Evolutionary conservation across 2,888 invertebrate genomes (phyloP).

Genomic region (Sussaba pulchella): DNA sequence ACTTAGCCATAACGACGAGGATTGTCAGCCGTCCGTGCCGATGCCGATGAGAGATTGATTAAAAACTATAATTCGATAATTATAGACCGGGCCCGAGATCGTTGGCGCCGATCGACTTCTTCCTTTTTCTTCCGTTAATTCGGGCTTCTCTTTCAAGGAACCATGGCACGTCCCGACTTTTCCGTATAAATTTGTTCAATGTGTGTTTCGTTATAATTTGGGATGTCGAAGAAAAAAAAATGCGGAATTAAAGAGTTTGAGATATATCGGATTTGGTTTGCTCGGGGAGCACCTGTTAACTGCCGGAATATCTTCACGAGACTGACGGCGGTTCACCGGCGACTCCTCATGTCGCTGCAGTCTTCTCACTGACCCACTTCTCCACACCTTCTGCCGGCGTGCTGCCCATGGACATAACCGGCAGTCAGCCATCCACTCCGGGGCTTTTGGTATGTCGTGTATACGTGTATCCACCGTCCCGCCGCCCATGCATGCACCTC

Average conservation of each 20-base stretch:
- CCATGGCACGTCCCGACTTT: slow-evolving; percentile 55
- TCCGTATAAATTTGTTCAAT: slow-evolving; percentile 39
- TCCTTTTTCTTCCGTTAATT: slow-evolving; percentile 27
- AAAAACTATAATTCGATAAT: slow-evolving; percentile 40
- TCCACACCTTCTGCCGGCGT: slow-evolving; percentile 64
- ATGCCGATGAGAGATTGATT: slow-evolving; percentile 11
- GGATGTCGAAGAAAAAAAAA: background rate
- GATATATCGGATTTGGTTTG: slow-evolving; percentile 48
- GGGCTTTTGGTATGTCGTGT: slow-evolving; percentile 21
- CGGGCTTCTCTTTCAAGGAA: slow-evolving; percentile 50
- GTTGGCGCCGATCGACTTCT: slow-evolving; percentile 20
- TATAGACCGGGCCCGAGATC: slow-evolving; percentile 33
- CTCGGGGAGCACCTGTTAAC: slow-evolving; percentile 81
- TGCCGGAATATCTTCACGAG: slow-evolving; percentile 83
- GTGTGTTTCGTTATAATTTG: background rate
- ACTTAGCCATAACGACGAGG: slow-evolving; percentile 47
- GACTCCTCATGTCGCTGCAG: slow-evolving; percentile 81
- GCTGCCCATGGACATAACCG: slow-evolving; percentile 51
- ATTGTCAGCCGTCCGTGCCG: slow-evolving; percentile 19
- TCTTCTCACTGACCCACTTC: slow-evolving; percentile 83
- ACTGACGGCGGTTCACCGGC: slow-evolving; percentile 81
- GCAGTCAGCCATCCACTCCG: slow-evolving; percentile 2
- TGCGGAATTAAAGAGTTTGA: slow-evolving; percentile 9
- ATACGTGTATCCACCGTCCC: background rate
- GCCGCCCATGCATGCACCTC: background rate